phyloP scores from a whole-genome alignment of 2,888 invertebrate species.

The Tachina lurida region DNA sequence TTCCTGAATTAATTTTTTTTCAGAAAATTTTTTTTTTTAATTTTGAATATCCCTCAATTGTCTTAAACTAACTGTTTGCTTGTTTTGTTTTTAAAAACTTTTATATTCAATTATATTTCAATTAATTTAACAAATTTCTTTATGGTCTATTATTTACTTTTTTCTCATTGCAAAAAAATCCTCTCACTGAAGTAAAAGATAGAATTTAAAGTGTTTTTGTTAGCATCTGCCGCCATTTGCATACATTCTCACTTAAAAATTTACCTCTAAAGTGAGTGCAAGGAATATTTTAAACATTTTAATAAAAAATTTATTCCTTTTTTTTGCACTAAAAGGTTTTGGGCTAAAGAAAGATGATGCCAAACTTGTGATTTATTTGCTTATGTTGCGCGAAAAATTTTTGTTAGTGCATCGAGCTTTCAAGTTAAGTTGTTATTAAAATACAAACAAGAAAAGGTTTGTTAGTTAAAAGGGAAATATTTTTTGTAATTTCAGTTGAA shows the following conservation, averaged over 20 bases:
- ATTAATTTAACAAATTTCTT: not conserved
- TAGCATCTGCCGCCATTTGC: not conserved
- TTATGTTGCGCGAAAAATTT: not conserved
- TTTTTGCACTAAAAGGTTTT: slow-evolving; percentile 30
- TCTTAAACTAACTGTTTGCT: no score
- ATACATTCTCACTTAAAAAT: not conserved
- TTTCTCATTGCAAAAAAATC: not conserved
- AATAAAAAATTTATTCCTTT: slow-evolving; percentile 40
- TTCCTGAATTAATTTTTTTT: no score
- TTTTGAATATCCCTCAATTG: no score
- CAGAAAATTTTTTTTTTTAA: no score
- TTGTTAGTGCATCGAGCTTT: not conserved
- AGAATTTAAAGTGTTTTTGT: not conserved
- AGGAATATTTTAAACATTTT: slow-evolving; percentile 8
- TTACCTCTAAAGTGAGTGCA: not conserved
- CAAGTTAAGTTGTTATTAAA: not conserved
- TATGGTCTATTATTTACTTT: not conserved
- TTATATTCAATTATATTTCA: no score
- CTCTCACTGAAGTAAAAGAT: not conserved
- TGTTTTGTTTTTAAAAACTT: no score
- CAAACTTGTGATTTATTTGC: slow-evolving; percentile 4
- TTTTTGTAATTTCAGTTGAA: no score
- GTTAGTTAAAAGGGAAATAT: no score
- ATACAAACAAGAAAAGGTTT: no score
- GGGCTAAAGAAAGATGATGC: not conserved